Percentiles rank a stretch among this genome's conserved stretches.
phyloP scores from a whole-genome alignment of 2,113 vertebrate species.

The Stercorarius parasiticus region DNA sequence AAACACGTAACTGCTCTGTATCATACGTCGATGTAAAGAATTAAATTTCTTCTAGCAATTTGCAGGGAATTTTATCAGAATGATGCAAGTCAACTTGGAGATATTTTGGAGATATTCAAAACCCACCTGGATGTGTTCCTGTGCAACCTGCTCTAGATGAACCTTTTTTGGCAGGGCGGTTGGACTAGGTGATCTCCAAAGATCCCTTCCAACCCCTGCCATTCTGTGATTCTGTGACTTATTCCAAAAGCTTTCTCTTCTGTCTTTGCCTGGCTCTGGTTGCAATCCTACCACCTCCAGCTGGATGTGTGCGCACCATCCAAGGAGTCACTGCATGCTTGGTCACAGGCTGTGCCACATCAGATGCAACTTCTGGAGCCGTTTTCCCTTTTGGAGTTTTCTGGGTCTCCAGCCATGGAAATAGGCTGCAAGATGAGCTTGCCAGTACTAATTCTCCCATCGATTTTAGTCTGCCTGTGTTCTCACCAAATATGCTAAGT shows the following conservation, averaged over 20 bases:
- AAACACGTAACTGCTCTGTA: neutral
- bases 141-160: too few species aligned
- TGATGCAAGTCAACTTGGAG: neutral
- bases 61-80: neutral
- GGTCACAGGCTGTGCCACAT: neutral
- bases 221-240: neutral
- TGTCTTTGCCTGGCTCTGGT: neutral
- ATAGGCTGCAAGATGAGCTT: neutral
- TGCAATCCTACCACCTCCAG: neutral
- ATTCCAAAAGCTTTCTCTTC: neutral
- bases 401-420: neutral
- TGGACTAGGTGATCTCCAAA: too few species aligned
- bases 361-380: neutral
- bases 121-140: too few species aligned
- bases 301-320: rapidly evolving
- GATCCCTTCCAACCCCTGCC: too few species aligned
- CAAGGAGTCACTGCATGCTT: neutral
- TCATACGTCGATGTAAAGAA: neutral
- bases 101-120: too few species aligned
- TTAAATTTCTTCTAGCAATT: neutral
- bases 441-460: neutral
- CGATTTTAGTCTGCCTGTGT: neutral
- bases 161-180: too few species aligned
- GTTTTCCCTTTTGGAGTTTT: neutral
- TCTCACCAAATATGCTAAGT: neutral